Evolutionary conservation across 1,140 invertebrate genomes (phyloP).

Genomic region (Phymorhynchus buccinoides): DNA sequence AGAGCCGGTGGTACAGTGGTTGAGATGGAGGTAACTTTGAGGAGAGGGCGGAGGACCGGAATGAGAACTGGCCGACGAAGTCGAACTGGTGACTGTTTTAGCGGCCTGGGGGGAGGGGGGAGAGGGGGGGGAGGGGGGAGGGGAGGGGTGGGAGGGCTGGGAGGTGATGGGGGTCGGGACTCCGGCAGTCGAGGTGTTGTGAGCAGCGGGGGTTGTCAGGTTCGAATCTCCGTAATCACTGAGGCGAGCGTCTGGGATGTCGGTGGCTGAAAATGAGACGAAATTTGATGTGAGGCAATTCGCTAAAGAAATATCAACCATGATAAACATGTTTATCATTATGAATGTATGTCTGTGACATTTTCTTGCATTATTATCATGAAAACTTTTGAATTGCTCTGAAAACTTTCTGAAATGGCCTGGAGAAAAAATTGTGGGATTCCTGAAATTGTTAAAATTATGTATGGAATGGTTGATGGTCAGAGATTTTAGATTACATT

Average conservation of each 20-base stretch:
- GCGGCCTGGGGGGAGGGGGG: not conserved
- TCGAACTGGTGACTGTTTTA: slow-evolving; percentile 31
- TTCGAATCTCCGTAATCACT: not conserved
- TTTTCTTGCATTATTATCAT: too few relatives aligned
- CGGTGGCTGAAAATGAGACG: slow-evolving; percentile 25
- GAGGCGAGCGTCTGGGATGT: slow-evolving; percentile 26
- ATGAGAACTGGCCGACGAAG: not conserved
- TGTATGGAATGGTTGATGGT: too few relatives aligned
- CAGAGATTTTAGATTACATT: too few relatives aligned
- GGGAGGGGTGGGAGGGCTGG: not conserved
- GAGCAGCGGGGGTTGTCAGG: not conserved
- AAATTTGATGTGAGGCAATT: too few relatives aligned
- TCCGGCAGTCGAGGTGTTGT: not conserved
- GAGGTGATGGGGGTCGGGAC: slow-evolving; percentile 26
- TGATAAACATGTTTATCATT: too few relatives aligned
- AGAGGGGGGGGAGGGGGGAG: not conserved
- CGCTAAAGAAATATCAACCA: too few relatives aligned
- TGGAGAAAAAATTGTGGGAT: too few relatives aligned
- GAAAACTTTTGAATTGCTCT: too few relatives aligned
- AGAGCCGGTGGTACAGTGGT: slow-evolving; percentile 89
- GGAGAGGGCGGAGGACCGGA: slow-evolving; percentile 46
- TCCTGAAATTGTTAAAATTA: too few relatives aligned
- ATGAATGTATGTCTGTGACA: too few relatives aligned
- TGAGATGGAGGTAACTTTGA: slow-evolving; percentile 77
- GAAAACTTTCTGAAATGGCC: too few relatives aligned